Base-by-base conservation (phyloP, 2,888 invertebrate genomes). In the Trichogramma evanescens region DNA sequence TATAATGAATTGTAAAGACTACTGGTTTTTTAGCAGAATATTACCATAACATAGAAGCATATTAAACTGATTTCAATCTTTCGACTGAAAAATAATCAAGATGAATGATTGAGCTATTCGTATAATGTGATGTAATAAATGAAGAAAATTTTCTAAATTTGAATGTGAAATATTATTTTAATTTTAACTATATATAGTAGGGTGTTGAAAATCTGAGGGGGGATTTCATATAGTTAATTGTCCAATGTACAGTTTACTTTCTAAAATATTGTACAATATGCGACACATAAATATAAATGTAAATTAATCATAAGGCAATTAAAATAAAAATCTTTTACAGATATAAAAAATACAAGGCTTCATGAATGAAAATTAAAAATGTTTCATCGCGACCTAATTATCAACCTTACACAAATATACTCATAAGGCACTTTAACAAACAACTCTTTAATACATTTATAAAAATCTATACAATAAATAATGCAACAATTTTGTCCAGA, bases 261-360 rank as follows among this genome's bases (percentile, higher is more conserved):
- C 67, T 67, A 67, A 63, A 66, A 71, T 69, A 73, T 71, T 76
- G 75, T 77, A 76, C 73, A 72, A 74, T 77, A 71, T 72, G 71
- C 72, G 68, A 72, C 71, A 69, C 70, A 69, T 58, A 59, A 26
- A 59, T 74, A 72, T 71, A 72, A 69, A 73, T 76, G 74, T 75
- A 76, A 75, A 71, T 75, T 76, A 76, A 71, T 65, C 66, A 69
- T 69, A 66, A 62, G 63, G 58, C 61, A 64, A 66, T 61, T 64
- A 64, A 61, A 55, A 61, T 50, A 58, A 63, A 63, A 62, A 64
- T 49, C 52, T 52, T 64, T 64, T 67, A 63, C 67, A 66, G 65
- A 64, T 60, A 68, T 61, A 63, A 62, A 65, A 67, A 67, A 67
- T 66, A 70, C 56, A 62, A 53, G 66, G 56, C 62, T 58, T 63